These are phyloP conservation scores for Quadriops clusia DNA, from an alignment of 2,888 invertebrate genomes.

Conservation along the genomic window DNA sequence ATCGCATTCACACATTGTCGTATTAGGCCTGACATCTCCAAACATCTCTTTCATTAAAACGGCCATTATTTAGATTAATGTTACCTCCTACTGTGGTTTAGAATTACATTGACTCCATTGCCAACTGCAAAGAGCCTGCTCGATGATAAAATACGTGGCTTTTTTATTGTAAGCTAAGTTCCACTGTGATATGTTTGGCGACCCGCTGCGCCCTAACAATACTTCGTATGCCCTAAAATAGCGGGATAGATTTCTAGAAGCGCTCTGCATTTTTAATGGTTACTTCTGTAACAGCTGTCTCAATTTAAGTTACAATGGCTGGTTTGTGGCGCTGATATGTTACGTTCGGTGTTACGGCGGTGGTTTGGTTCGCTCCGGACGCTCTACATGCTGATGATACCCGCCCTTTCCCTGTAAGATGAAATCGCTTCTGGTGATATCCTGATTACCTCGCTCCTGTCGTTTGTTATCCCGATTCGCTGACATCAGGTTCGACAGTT, in stretches of 20 bases:
- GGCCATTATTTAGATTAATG: conserved; percentile 40
- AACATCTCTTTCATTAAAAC: conserved; percentile 39
- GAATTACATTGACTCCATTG: conserved; percentile 33
- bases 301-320: conserved; percentile 25
- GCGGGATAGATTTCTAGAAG: conserved; percentile 26
- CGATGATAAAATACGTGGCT: conserved; percentile 30
- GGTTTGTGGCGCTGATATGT: conserved; percentile 12
- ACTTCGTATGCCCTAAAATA: conserved; percentile 18
- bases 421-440: conserved; percentile 30
- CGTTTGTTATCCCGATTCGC: conserved; percentile 36
- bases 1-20: conserved; percentile 40
- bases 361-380: conserved; percentile 20
- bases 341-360: conserved; percentile 16
- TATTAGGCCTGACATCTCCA: conserved; percentile 39
- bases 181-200: conserved; percentile 30
- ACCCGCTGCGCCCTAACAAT: conserved; percentile 28
- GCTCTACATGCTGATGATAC: conserved; percentile 30
- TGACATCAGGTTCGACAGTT: conserved; percentile 39
- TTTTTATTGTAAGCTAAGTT: conserved; percentile 30
- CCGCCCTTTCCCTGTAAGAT: conserved; percentile 39
- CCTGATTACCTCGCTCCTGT: conserved; percentile 28
- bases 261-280: conserved; percentile 27
- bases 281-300: conserved; percentile 30
- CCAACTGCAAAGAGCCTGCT: conserved; percentile 30
- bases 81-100: conserved; percentile 36